A percentile compares a stretch with the other conserved stretches of the same genome.
Conservation (phyloP, 2,113 vertebrate genomes). For the Cheilinus undulatus region DNA sequence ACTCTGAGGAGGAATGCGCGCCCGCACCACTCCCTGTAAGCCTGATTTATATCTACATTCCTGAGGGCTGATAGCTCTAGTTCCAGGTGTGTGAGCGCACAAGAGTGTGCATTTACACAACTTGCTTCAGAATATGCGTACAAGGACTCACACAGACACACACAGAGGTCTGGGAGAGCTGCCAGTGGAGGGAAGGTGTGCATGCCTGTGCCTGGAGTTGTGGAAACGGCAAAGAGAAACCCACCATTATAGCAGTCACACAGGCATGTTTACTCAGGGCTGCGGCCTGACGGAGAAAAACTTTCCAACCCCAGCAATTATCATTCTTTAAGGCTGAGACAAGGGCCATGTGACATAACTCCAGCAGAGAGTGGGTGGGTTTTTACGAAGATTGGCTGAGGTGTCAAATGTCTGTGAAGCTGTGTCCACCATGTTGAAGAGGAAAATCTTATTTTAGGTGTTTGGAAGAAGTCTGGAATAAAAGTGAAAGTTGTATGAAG, state of each 20-base stretch:
- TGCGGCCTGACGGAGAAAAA: slow-evolving; percentile 78
- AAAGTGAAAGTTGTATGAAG: slow-evolving; percentile 18
- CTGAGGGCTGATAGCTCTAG: slow-evolving; percentile 73
- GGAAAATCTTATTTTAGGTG: slow-evolving; percentile 24
- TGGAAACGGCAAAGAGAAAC: slow-evolving; percentile 78
- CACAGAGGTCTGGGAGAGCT: slow-evolving; percentile 57
- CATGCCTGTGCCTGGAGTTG: slow-evolving; percentile 76
- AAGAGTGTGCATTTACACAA: slow-evolving; percentile 41
- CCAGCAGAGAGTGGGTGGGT: slow-evolving; percentile 28
- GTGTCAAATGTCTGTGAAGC: slow-evolving; percentile 51
- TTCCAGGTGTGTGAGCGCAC: slow-evolving; percentile 74
- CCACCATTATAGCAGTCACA: slow-evolving; percentile 82
- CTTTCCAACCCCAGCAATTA: slow-evolving; percentile 82
- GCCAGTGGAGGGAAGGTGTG: slow-evolving; percentile 77
- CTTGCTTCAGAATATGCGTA: slow-evolving; percentile 16
- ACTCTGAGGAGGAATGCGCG: slow-evolving; percentile 74
- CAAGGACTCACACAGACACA: slow-evolving; percentile 32
- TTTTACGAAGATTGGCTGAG: slow-evolving; percentile 47
- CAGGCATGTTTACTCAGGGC: slow-evolving; percentile 84
- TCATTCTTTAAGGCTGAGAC: slow-evolving; percentile 82
- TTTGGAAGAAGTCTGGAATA: background rate
- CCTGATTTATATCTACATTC: slow-evolving; percentile 83
- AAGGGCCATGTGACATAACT: slow-evolving; percentile 77
- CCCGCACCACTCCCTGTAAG: slow-evolving; percentile 78
- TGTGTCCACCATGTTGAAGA: slow-evolving; percentile 19